These are phyloP conservation scores for Calcarius lapponicus DNA, from an alignment of 2,797 vertebrate species.

Conservation along the genomic window DNA sequence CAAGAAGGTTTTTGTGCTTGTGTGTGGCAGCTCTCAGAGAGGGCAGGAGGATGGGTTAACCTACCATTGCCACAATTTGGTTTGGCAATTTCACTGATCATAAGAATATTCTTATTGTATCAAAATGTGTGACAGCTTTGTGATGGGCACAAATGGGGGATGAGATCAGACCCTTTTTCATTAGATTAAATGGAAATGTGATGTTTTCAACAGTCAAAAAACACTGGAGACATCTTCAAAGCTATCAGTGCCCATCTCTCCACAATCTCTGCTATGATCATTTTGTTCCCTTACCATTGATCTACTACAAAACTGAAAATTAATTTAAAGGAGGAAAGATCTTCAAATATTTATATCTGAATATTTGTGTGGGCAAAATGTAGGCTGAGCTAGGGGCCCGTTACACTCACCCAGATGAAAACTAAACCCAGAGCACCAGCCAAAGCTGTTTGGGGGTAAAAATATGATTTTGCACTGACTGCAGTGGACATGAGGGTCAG, in stretches of 20 bases:
- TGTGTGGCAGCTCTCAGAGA: neutral
- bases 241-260: conserved; percentile 45
- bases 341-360: conserved; percentile 44
- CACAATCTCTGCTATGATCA: conserved; percentile 31
- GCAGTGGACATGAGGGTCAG: neutral
- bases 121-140: neutral
- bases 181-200: conserved; percentile 40
- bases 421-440: neutral
- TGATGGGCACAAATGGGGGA: neutral
- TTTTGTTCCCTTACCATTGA: conserved; percentile 53
- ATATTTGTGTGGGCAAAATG: neutral
- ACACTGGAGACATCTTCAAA: conserved; percentile 36
- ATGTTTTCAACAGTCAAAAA: conserved; percentile 40
- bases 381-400: neutral
- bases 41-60: neutral
- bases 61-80: neutral
- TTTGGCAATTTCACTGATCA: neutral
- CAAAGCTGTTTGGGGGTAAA: neutral
- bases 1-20: neutral
- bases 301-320: conserved; percentile 36
- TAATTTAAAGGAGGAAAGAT: conserved; percentile 37
- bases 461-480: neutral
- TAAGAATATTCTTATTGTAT: neutral
- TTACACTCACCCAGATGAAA: neutral
- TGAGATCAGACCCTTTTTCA: neutral